Percentiles rank a stretch among this genome's conserved stretches.
Evolutionary conservation across 2,888 invertebrate genomes (phyloP).

Genomic region (Leucozona laternaria): DNA sequence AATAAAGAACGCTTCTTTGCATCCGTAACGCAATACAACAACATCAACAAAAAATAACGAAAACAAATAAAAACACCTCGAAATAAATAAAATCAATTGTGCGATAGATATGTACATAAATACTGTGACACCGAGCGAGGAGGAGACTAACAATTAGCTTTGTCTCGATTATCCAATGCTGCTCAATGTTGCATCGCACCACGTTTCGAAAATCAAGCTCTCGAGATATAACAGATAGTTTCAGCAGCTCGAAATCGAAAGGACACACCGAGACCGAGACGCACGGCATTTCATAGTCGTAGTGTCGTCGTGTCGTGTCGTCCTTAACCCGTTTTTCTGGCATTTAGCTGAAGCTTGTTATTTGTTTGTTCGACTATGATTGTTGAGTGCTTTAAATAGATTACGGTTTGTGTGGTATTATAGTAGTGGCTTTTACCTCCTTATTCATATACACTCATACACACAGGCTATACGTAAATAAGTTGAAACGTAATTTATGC

Average conservation of each 20-base stretch:
- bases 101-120: not conserved
- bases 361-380: constrained; percentile 20
- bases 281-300: not conserved
- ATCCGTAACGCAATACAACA: constrained; percentile 3
- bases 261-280: not conserved
- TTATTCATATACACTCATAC: not conserved
- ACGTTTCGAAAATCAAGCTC: constrained; percentile 9
- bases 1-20: constrained; percentile 15
- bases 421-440: not conserved
- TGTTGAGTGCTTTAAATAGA: constrained; percentile 59
- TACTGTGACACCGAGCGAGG: not conserved
- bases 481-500: constrained; percentile 64
- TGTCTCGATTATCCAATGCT: constrained; percentile 39
- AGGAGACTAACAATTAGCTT: constrained; percentile 54
- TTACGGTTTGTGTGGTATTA: constrained; percentile 23
- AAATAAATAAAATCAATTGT: constrained; percentile 28
- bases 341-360: constrained; percentile 31
- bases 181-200: constrained; percentile 54
- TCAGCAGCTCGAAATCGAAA: not conserved
- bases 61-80: constrained; percentile 28
- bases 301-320: not conserved
- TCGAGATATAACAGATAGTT: not conserved
- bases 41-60: not conserved
- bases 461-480: not conserved
- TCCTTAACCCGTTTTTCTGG: constrained; percentile 66